A percentile compares a stretch with the other conserved stretches of the same genome.
These are phyloP conservation scores for Paracyclopina nana DNA, from an alignment of 1,140 invertebrate species.

Conservation along the genomic window DNA sequence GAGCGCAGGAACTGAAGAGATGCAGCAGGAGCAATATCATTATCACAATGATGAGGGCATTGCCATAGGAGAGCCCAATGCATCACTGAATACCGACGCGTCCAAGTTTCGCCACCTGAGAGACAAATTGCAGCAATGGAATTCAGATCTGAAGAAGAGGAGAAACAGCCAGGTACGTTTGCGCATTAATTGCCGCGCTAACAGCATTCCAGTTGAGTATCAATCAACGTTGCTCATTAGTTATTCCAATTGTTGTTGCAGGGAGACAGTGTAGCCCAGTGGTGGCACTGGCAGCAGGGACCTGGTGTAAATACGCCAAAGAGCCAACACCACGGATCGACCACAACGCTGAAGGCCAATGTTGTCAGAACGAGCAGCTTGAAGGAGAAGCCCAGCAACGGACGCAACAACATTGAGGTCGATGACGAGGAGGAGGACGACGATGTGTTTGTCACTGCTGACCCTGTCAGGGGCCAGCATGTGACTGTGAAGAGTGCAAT, in stretches of 20 bases:
- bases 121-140: background rate
- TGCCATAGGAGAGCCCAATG: background rate
- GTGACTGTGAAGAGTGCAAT: background rate
- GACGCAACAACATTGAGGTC: no score
- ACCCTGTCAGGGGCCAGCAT: background rate
- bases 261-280: background rate
- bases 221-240: background rate
- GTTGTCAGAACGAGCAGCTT: background rate
- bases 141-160: background rate
- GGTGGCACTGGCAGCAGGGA: background rate
- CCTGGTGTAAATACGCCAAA: no score
- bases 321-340: no score
- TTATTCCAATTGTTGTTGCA: constrained; percentile 2
- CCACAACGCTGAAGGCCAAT: no score
- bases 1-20: background rate
- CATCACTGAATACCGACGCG: background rate
- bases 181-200: no score
- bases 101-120: background rate
- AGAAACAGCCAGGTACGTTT: background rate
- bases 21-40: constrained; percentile 1
- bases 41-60: background rate
- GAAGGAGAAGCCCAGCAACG: background rate
- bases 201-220: no score
- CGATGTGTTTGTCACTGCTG: background rate
- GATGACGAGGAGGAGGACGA: constrained; percentile 5